Evolutionary conservation across 2,888 invertebrate species (phyloP), one percentile per base, ranked within the genome.

Genomic region (Lobophora halterata): DNA sequence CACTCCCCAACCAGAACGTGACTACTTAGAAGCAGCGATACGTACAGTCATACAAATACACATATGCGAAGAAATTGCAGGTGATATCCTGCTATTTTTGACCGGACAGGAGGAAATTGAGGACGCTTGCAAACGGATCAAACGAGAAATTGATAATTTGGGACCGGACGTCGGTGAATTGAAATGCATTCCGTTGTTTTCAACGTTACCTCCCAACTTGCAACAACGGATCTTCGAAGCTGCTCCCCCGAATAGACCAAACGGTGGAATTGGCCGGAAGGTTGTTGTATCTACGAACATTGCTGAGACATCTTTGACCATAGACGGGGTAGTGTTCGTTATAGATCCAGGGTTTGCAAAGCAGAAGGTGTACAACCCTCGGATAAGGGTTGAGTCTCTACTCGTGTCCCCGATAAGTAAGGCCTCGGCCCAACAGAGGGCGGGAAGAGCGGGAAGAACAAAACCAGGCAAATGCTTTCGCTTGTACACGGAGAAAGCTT

Each of bases 271-370:
- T 16, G 97, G 98, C 0, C 83, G 97, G 2, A 97, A 91, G 63
- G 96, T 98, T 1, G 99, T 99, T 0, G 97, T 99, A 0, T 98
- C 99, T 0, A 99, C 99, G 0, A 99, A 99, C 73, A 99, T 99
- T 55, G 99, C 99, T 0, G 99, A 99, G 87, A 99, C 99, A 0
- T 99, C 99, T 0, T 81, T 99, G 11, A 99, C 99, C 3, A 99
- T 99, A 61, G 99, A 99, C 65, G 99, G 99, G 27, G 98, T 99
- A 1, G 99, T 99, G 5, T 99, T 98, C 73, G 99, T 99, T 5
- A 99, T 99, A 66, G 99, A 99, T 82, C 99, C 99, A 0, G 99
- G 99, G 5, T 99, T 99, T 83, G 97, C 99, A 0, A 99, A 99
- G 70, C 99, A 99, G 76, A 99, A 99, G 88, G 75, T 96, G 3